Conservation (phyloP, 1,140 invertebrate species). For the Drosophila yakuba region DNA sequence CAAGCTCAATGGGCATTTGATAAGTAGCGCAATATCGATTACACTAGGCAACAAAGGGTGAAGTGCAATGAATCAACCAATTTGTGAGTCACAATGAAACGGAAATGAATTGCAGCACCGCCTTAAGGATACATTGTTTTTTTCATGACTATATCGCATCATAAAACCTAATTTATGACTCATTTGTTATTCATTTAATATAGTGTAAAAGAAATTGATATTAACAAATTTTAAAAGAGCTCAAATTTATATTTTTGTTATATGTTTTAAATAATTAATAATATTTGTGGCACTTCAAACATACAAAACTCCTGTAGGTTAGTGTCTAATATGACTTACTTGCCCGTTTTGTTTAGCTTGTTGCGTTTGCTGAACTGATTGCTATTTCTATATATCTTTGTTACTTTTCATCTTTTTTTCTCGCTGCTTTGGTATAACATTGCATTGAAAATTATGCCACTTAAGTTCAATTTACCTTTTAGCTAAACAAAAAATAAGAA, state of each 20-base stretch:
- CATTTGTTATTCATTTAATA: too few species aligned
- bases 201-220: too few species aligned
- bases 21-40: constrained; percentile 27
- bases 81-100: constrained; percentile 3
- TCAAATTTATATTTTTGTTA: too few species aligned
- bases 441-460: constrained; percentile 38
- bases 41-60: constrained; percentile 9
- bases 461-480: constrained; percentile 39
- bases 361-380: constrained; percentile 4
- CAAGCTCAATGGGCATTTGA: constrained; percentile 26
- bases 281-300: too few species aligned
- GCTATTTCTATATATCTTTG: neutral
- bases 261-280: too few species aligned
- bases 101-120: neutral
- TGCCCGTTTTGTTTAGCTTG: constrained; percentile 1
- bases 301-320: neutral
- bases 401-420: neutral
- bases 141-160: too few species aligned
- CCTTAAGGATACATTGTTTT: neutral
- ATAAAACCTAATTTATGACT: too few species aligned
- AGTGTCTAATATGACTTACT: constrained; percentile 1
- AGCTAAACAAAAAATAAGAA: constrained; percentile 7
- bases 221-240: too few species aligned
- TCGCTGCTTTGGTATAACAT: constrained; percentile 11
- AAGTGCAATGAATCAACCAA: neutral